These are phyloP conservation scores for Paramormyrops hopkinsi DNA, from an alignment of 2,797 vertebrate species.

Conservation along the genomic window DNA sequence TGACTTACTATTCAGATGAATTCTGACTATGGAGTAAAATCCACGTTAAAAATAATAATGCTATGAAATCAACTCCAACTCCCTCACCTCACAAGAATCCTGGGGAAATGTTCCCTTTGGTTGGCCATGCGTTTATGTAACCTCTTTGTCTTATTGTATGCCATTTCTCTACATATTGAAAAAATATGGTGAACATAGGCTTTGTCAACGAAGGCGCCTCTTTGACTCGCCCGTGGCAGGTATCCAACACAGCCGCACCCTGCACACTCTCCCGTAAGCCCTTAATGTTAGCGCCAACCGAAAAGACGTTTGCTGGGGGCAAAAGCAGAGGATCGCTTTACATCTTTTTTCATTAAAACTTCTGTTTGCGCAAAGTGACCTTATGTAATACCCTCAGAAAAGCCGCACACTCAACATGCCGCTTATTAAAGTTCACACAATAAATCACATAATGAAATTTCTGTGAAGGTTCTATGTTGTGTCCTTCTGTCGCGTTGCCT, in stretches of 20 bases:
- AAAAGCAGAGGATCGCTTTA: background rate
- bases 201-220: background rate
- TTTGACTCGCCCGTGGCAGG: background rate
- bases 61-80: background rate
- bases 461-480: background rate
- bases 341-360: background rate
- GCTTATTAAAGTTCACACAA: background rate
- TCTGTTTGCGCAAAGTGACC: background rate
- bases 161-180: constrained; percentile 4
- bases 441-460: background rate
- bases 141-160: background rate
- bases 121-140: background rate
- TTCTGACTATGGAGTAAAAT: background rate
- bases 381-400: background rate
- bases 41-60: background rate
- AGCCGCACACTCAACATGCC: background rate
- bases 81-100: background rate
- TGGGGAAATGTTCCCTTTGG: background rate
- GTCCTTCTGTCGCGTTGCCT: background rate
- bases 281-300: background rate
- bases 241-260: background rate
- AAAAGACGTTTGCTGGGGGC: background rate
- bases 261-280: background rate
- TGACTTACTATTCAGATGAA: background rate
- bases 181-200: background rate